A percentile compares a stretch with the other conserved stretches of the same genome.
Evolutionary conservation across 1,140 invertebrate genomes (phyloP).

Genomic region (Scaptomyza montana): DNA sequence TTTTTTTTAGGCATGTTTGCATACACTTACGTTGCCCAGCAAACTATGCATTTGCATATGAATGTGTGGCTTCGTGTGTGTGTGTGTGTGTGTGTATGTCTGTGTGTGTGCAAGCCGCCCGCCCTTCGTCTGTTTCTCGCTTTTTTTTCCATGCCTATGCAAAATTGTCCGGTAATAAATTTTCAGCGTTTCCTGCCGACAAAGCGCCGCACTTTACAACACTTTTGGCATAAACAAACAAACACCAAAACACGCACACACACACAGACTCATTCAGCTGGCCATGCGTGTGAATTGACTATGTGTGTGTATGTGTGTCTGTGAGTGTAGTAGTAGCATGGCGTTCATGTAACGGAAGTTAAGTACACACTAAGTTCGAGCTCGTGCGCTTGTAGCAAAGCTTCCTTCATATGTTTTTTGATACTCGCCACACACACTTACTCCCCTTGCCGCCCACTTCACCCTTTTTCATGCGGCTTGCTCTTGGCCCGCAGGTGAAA

Average conservation of each 20-base stretch:
- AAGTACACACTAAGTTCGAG: constrained; percentile 81
- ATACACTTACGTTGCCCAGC: constrained; percentile 69
- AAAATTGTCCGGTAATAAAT: constrained; percentile 82
- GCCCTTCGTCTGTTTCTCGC: constrained; percentile 20
- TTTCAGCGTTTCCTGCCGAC: constrained; percentile 81
- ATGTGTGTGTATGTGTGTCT: constrained; percentile 26
- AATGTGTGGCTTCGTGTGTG: constrained; percentile 7
- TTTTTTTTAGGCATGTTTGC: constrained; percentile 76
- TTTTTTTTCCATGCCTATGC: constrained; percentile 66
- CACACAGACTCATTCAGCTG: constrained; percentile 25
- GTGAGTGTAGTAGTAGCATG: constrained; percentile 11
- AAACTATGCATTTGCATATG: constrained; percentile 80
- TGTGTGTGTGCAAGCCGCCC: constrained; percentile 20
- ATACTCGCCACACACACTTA: constrained; percentile 47
- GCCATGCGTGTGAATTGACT: constrained; percentile 72
- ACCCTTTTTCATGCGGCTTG: constrained; percentile 16
- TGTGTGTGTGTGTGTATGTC: constrained; percentile 10
- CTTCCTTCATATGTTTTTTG: constrained; percentile 81
- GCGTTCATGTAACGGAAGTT: constrained; percentile 79
- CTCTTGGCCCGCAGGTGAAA: constrained; percentile 69
- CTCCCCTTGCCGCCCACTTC: constrained; percentile 1
- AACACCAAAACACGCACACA: constrained; percentile 46
- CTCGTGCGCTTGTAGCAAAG: constrained; percentile 77
- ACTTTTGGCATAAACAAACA: constrained; percentile 81
- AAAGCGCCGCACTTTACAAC: constrained; percentile 81